These are phyloP conservation scores for Corythucha ciliata DNA, from an alignment of 2,888 invertebrate species.

Conservation along the genomic window DNA sequence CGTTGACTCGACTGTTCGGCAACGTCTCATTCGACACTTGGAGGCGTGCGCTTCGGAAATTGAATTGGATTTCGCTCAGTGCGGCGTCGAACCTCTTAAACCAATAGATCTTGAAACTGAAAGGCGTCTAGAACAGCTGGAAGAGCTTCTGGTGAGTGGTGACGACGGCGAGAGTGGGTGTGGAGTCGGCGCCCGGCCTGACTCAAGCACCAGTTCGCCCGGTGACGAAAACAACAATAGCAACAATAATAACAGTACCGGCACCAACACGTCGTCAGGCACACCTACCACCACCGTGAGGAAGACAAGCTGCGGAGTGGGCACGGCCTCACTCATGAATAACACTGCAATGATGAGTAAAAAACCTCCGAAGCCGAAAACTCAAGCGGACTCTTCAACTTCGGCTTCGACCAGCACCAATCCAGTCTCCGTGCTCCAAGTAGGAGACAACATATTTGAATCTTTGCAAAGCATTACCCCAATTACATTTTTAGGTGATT, in stretches of 20 bases:
- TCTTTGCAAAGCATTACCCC: not conserved
- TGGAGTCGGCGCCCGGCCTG: constrained; percentile 30
- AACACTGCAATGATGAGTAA: no score
- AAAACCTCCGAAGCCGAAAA: not conserved
- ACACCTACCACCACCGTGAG: not conserved
- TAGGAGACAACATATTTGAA: constrained; percentile 17
- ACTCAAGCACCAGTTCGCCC: constrained; percentile 41
- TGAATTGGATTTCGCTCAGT: constrained; percentile 46
- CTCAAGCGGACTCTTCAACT: constrained; percentile 26
- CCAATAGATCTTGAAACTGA: constrained; percentile 32
- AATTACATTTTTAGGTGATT: constrained; percentile 42
- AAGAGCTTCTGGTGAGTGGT: constrained; percentile 30
- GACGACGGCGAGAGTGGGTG: constrained; percentile 18
- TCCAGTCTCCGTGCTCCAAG: constrained; percentile 31
- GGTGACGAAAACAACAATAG: constrained; percentile 46
- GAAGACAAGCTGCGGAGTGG: no score
- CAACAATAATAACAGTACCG: no score
- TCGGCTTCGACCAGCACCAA: constrained; percentile 25
- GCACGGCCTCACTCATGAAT: no score
- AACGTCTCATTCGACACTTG: constrained; percentile 50
- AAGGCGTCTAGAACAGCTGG: constrained; percentile 39
- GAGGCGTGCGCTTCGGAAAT: constrained; percentile 54
- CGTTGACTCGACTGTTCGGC: constrained; percentile 51
- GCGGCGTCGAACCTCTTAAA: constrained; percentile 28
- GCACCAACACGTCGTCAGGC: constrained; percentile 14